Base-by-base conservation (phyloP, 1,140 invertebrate species). In the Prorops nasuta region DNA sequence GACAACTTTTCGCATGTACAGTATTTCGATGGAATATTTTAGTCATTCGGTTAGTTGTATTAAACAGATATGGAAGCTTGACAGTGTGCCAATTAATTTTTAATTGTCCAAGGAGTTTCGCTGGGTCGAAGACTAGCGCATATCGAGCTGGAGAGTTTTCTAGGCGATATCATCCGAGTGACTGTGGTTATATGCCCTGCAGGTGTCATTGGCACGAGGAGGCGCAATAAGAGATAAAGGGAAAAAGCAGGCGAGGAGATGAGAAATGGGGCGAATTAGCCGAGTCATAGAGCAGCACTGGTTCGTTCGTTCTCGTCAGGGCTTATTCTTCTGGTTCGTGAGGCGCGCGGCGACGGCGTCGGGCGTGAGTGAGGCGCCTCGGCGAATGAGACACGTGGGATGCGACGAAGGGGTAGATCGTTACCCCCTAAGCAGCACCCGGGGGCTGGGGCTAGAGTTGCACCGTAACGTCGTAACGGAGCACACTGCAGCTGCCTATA, bases 371-470 rank as follows among this genome's bases (percentile, higher is more conserved):
- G 37, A 31, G 20, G 19, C 12, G 4, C 34, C 16, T 7, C 31
- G 34, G 18, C 4, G 35, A 16, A 24, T 21, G 34, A 21, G 17
- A n/a, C 18, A 21, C 22, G 20, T 22, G 48, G 31, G 42, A 34
- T 16, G 16, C 17, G 34, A 21, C n/a, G 14, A 34, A 36, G 17
- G 20, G 24, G 44, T 28, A 38, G 54, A 47, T 60, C 46, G 59
- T 56, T 64, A 62, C 49, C 44, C 46, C 41, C 44, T 56, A 64
- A 60, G 48, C 55, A 54, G 53, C 44, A 62, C 49, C 54, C 56
- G 38, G 15, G 24, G 42, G 42, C 41, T 37, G 49, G 45, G 18
- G 31, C 15, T 32, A 32, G n/a, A n/a, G n/a, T 10, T 28, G 24
- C 24, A 28, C 10, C 24, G 24, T 28, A 28, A 46, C 44, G 45